Evolutionary conservation across 2,797 vertebrate species (phyloP).

Genomic region (Chloroceryle inda): DNA sequence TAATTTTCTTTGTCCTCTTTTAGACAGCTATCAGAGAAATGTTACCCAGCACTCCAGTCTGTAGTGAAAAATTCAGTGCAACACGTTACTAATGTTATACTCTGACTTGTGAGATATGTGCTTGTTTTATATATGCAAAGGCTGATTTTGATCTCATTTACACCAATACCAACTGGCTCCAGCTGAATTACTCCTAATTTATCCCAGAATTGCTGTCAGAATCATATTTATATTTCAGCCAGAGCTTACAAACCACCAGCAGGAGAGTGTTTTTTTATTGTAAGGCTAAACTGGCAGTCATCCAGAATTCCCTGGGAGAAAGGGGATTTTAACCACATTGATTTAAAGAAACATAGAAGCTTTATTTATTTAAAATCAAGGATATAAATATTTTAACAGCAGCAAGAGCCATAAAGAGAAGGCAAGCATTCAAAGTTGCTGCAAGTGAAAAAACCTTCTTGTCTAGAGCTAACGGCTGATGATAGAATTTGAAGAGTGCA

Average conservation of each 20-base stretch:
- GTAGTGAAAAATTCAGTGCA: constrained; percentile 32
- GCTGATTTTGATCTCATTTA: background rate
- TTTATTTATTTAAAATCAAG: constrained; percentile 53
- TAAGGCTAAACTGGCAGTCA: constrained; percentile 39
- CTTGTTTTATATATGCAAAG: background rate
- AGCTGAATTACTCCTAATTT: background rate
- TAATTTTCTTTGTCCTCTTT: background rate
- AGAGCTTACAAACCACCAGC: constrained; percentile 43
- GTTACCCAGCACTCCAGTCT: background rate
- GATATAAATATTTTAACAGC: constrained; percentile 50
- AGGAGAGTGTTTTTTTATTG: constrained; percentile 53
- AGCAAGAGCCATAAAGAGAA: constrained; percentile 21
- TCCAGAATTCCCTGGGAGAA: constrained; percentile 31
- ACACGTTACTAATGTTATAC: background rate
- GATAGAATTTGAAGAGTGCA: background rate
- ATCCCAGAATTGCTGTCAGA: background rate
- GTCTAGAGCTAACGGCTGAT: constrained; percentile 30
- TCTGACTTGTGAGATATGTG: background rate
- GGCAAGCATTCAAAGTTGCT: background rate
- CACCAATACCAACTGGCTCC: background rate
- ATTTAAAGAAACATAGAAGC: constrained; percentile 35
- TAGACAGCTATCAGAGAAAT: background rate
- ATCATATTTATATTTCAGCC: constrained; percentile 68
- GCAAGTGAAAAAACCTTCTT: background rate
- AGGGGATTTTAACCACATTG: background rate